Conservation (phyloP, 2,113 vertebrate genomes). For the Acanthisitta chloris region DNA sequence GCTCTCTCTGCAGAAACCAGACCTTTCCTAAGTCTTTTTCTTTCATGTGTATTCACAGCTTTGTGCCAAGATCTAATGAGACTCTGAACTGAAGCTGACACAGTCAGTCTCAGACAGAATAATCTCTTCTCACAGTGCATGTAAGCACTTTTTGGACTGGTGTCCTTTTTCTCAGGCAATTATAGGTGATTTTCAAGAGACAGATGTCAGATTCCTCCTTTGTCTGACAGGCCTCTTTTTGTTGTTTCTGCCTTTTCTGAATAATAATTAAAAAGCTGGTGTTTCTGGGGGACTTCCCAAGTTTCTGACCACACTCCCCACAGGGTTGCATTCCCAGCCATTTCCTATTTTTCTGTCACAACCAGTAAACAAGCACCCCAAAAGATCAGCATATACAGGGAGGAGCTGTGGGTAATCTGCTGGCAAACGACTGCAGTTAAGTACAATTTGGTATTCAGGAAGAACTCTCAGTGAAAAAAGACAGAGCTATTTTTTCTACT, state of each 20-base stretch:
- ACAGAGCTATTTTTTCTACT: not conserved
- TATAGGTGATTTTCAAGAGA: conserved; percentile 39
- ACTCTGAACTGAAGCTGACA: not conserved
- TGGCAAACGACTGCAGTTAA: not conserved
- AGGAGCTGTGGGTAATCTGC: not conserved
- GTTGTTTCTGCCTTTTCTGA: not conserved
- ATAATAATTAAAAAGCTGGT: not conserved
- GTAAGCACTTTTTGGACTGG: not conserved
- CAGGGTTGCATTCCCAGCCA: not conserved
- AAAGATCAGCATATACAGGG: not conserved
- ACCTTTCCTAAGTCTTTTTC: not conserved
- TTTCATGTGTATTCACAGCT: not conserved
- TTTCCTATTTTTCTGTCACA: not conserved
- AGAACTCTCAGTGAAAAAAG: not conserved
- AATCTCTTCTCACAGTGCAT: not conserved
- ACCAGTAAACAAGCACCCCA: not conserved
- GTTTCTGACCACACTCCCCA: not conserved
- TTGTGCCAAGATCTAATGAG: not conserved
- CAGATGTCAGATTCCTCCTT: not conserved
- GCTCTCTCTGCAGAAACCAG: not conserved
- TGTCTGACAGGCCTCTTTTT: not conserved
- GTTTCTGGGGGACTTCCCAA: not conserved
- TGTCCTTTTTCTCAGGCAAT: conserved; percentile 19
- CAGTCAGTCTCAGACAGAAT: not conserved
- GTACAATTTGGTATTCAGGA: not conserved